Evolutionary conservation across 2,888 invertebrate genomes (phyloP), one percentile per base, ranked within the genome.

Genomic region (Hypercompe scribonia): DNA sequence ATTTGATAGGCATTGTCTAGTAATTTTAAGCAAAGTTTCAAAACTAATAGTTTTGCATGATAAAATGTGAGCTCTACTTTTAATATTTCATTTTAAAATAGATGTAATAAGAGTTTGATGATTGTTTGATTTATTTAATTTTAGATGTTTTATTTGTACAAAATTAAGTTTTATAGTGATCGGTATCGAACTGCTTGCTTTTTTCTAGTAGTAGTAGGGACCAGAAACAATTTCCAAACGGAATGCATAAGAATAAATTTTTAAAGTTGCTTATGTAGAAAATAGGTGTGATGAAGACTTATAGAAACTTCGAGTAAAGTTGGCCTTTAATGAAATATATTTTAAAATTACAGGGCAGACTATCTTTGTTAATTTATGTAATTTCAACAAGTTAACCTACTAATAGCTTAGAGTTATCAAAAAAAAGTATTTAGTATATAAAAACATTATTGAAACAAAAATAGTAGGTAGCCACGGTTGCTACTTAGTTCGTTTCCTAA

Each of bases 21-120:
- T 69, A 65, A 58, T 72, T 68, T 72, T 31, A 24, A 58, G 66
- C 66, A 46, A 70, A 70, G 66, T 65, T 64, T 1, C 4, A 2
- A 54, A 33, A 50, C 36, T 34, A 68, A 65, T 65, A 58, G 24
- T 39, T 68, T 64, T 65, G 18, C 68, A 50, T 65, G 39, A 72
- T 24, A 67, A 67, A n/a, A n/a, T 69, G 10, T 10, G 8, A 24
- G 24, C 24, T n/a, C 2, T 8, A 24, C 50, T 21, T 50, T 50
- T 46, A 21, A 3, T 5, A 4, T 21, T 5, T 46, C 7, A 21
- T 13, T 46, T 21, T 21, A 50, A 50, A 50, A 50, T 50, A 50
- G 21, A 50, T 24, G 24, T 50, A 50, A 50, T 3, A 18, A 46
- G 21, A 0, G 21, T 21, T 21, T 18, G 11, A 39, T 11, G 39